A percentile compares a stretch with the other conserved stretches of the same genome.
These are phyloP conservation scores for Iselma pallidipennis DNA, from an alignment of 2,888 invertebrate species.

Conservation along the genomic window DNA sequence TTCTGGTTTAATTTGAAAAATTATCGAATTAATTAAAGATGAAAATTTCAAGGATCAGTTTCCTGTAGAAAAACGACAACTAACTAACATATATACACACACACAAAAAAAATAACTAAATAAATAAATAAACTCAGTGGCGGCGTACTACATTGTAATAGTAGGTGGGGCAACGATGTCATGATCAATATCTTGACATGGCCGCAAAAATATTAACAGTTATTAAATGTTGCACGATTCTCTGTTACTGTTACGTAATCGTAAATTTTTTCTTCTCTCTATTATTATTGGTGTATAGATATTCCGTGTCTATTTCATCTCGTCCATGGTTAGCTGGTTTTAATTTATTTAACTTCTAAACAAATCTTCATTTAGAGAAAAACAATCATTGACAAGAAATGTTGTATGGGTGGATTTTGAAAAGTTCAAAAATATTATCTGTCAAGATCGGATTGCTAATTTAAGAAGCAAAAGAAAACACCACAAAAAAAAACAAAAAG, in stretches of 20 bases:
- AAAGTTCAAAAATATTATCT: too few relatives aligned
- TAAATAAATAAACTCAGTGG: background rate
- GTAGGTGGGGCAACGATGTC: conserved; percentile 4
- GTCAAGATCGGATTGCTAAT: too few relatives aligned
- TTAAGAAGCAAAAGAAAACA: too few relatives aligned
- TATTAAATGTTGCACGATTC: conserved; percentile 10
- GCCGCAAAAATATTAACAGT: conserved; percentile 8
- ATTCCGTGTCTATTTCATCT: background rate
- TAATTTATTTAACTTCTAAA: too few relatives aligned
- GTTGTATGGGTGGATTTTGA: too few relatives aligned
- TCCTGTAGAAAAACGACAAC: background rate
- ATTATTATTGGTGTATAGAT: too few relatives aligned
- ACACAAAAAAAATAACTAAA: background rate
- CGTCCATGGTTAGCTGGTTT: too few relatives aligned
- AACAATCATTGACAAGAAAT: too few relatives aligned
- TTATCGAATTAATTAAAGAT: background rate
- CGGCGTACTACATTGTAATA: background rate
- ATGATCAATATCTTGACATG: conserved; percentile 3
- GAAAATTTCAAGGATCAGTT: background rate
- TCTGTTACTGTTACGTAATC: conserved; percentile 5
- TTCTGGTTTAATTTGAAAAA: too few relatives aligned
- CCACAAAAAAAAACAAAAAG: too few relatives aligned
- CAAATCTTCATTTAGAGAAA: too few relatives aligned
- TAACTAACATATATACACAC: too few relatives aligned
- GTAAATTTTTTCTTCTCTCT: background rate